phyloP scores from a whole-genome alignment of 2,888 invertebrate species.

The Itoplectis maculator region DNA sequence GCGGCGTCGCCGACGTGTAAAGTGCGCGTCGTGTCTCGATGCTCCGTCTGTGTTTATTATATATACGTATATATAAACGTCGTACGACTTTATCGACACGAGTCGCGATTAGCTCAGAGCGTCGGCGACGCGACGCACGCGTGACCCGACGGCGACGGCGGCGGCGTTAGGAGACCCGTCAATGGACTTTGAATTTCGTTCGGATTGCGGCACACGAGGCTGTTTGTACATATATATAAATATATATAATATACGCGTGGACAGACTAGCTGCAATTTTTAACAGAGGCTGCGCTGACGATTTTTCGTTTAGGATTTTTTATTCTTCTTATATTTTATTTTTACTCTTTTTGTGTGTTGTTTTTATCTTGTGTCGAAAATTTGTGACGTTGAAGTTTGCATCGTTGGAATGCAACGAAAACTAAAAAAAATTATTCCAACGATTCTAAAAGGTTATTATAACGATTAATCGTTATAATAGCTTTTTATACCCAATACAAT shows the following conservation, averaged over 20 bases:
- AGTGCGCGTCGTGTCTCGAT: conserved; percentile 32
- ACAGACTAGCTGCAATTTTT: no score
- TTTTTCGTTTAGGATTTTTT: neutral
- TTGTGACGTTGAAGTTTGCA: no score
- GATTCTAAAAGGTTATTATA: no score
- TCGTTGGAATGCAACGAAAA: no score
- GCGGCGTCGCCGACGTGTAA: conserved; percentile 45
- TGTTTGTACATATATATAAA: no score
- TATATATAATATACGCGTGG: no score
- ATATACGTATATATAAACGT: no score
- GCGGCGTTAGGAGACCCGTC: conserved; percentile 40
- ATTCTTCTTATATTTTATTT: neutral
- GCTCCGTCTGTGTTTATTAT: neutral
- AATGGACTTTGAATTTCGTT: conserved; percentile 61
- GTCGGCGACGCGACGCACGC: conserved; percentile 65
- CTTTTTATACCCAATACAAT: no score
- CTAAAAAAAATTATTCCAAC: no score
- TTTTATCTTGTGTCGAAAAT: neutral
- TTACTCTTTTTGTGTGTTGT: neutral
- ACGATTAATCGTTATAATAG: no score
- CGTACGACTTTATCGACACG: conserved; percentile 69
- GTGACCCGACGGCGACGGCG: conserved; percentile 68
- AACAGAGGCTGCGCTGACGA: no score
- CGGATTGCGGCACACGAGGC: conserved; percentile 28
- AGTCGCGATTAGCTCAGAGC: conserved; percentile 65